These are phyloP conservation scores for Aphidius colemani DNA, from an alignment of 2,888 invertebrate genomes.

Conservation along the genomic window DNA sequence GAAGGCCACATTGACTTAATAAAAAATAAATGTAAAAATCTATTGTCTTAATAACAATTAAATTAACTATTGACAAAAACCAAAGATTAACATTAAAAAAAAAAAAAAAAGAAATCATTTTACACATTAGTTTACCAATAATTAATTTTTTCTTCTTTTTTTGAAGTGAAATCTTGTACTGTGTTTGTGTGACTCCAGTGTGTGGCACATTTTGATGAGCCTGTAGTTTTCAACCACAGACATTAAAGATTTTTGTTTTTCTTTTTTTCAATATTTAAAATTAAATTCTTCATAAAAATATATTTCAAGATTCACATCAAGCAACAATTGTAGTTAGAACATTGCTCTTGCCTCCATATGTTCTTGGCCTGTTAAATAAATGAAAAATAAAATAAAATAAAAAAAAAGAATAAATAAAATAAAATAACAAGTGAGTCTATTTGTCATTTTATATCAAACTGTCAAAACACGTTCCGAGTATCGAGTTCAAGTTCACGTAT, in stretches of 20 bases:
- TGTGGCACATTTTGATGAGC: too few relatives aligned
- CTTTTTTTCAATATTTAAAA: slow-evolving; percentile 2
- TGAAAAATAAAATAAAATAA: neutral
- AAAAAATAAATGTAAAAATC: neutral
- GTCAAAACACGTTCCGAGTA: neutral
- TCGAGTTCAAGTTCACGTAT: neutral
- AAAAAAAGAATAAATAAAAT: slow-evolving; percentile 2
- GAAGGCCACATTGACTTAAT: slow-evolving; percentile 34
- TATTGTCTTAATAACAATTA: too few relatives aligned
- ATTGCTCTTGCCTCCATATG: slow-evolving; percentile 41
- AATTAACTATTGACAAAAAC: too few relatives aligned
- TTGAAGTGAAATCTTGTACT: neutral
- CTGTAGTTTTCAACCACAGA: slow-evolving; percentile 1
- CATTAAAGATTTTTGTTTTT: neutral
- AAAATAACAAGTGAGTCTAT: neutral
- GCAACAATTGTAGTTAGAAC: slow-evolving; percentile 54
- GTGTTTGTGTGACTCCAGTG: too few relatives aligned
- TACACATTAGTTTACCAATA: neutral
- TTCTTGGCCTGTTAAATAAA: slow-evolving; percentile 39
- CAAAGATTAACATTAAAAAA: neutral
- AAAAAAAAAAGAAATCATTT: neutral
- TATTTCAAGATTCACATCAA: slow-evolving; percentile 40
- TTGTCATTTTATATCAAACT: neutral
- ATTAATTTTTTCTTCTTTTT: neutral
- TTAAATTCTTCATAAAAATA: slow-evolving; percentile 9